Evolutionary conservation across 2,113 vertebrate genomes (phyloP), one percentile per base, ranked within the genome.

Genomic region (Synchiropus splendidus): DNA sequence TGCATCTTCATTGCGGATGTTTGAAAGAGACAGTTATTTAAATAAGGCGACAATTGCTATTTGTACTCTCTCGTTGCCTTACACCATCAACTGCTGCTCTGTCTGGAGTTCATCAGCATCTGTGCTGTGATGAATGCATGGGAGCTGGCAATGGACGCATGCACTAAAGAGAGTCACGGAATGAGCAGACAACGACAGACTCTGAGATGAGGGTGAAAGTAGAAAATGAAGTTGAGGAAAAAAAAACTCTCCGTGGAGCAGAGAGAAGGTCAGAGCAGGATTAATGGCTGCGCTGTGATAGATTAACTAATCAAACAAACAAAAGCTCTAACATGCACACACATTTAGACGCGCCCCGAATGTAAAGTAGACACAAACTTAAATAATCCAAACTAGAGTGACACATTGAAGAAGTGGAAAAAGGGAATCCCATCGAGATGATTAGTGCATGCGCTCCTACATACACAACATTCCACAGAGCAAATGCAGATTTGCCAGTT

Each of bases 271-370:
- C 78, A 72, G 45, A 42, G 18, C 58, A 72, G 77, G 75, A 81
- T 81, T 78, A 81, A 73, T 75, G 69, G 61, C 78, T 81, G 71
- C 45, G 67, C 55, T 61, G 75, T 59, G 68, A 71, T 70, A 78
- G 78, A 81, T 78, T 75, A 73, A 73, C 64, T 67, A 75, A 77
- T 75, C 69, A 77, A 78, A 78, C 66, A 81, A 75, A 75, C 58
- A 71, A 69, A 57, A 56, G 70, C 60, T 72, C 64, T 42, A 35
- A 58, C 60, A 58, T 33, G 39, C 62, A 35, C 43, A 37, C 64
- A 42, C 51, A 64, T 67, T 68, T 48, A 68, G 72, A 72, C 58
- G 57, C 58, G 61, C 48, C 37, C 51, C 17, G 70, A 72, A 64
- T 76, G 59, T 54, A 66, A 76, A 76, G 40, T 63, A 61, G 55